These are phyloP conservation scores for Biston stratarius DNA, from an alignment of 2,888 invertebrate species.

Conservation along the genomic window DNA sequence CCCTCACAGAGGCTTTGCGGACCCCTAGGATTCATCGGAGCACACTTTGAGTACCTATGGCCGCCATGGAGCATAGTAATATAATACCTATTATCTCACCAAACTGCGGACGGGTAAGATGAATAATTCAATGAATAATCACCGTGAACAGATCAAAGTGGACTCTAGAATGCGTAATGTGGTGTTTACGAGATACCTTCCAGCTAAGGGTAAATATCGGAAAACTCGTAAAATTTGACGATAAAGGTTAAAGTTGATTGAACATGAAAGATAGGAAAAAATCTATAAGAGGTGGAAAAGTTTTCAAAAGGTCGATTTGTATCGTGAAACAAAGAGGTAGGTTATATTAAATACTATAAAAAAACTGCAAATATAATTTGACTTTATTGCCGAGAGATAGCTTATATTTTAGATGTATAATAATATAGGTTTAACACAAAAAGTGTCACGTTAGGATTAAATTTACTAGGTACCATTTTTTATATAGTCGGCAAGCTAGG, in stretches of 20 bases:
- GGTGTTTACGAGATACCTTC: slow-evolving; percentile 3
- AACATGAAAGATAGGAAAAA: not conserved
- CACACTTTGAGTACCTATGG: too few species aligned
- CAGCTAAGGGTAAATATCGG: slow-evolving; percentile 10
- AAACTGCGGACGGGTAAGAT: not conserved
- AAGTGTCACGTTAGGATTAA: too few species aligned
- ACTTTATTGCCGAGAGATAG: too few species aligned
- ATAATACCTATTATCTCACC: not conserved
- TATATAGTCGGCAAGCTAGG: too few species aligned
- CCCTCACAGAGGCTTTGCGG: too few species aligned
- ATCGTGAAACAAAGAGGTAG: not conserved
- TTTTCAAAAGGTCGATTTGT: not conserved
- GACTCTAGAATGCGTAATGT: slow-evolving; percentile 19
- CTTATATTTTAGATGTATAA: too few species aligned
- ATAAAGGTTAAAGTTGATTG: not conserved
- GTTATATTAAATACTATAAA: not conserved
- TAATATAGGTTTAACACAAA: too few species aligned
- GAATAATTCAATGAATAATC: slow-evolving; percentile 29
- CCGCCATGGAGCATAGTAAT: not conserved
- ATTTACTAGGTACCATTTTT: too few species aligned
- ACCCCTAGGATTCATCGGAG: too few species aligned
- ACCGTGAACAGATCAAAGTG: slow-evolving; percentile 32
- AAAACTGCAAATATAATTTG: not conserved
- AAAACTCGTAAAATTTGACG: slow-evolving; percentile 9
- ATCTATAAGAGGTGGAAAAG: too few species aligned